Evolutionary conservation across 2,113 vertebrate genomes (phyloP), one percentile per base, ranked within the genome.

Genomic region (Eurystomus gularis): DNA sequence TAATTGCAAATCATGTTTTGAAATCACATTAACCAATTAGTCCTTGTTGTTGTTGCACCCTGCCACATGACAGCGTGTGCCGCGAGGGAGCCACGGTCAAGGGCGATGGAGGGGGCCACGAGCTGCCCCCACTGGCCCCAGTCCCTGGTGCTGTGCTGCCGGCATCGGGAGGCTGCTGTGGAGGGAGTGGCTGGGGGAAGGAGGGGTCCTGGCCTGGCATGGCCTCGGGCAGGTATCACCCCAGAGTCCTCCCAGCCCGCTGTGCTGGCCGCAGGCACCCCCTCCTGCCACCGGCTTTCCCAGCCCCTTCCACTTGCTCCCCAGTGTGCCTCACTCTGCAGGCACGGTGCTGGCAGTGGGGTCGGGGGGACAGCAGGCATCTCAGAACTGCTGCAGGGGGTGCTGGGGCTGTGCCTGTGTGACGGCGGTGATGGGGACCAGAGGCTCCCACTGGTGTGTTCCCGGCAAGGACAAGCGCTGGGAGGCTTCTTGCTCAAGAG

Each of bases 1-100:
- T 89, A 96, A 97, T 94, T 97, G 96, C 94, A 97, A 97, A 97
- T 94, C 76, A 65, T 94, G 94, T 96, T 96, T 95, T 96, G 94
- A 97, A 97, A 96, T 94, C 86, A 2, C 88, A 95, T 97, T 97
- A 97, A 94, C 94, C 83, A 97, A 97, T 96, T 97, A 96, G 84
- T 68, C 75, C 28, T 66, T 94, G 84, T 96, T 96, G 86, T 97
- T 95, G 86, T 95, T 96, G 93, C 93, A 71, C 88, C 82, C 39
- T 93, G 90, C 79, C 92, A 88, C 92, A 94, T 96, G 94, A 94
- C 92, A 94, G 85, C 10, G 3, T 88, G 94, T 93, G 88, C 96
- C 8, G 39, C 4, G 0, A 95, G 82, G 82, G 70, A 95, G 71
- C 57, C 4, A 60, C 13, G 3, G 91, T 82, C 94, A 96, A 96